phyloP scores from a whole-genome alignment of 2,113 vertebrate genomes.

The Symphodus melops region DNA sequence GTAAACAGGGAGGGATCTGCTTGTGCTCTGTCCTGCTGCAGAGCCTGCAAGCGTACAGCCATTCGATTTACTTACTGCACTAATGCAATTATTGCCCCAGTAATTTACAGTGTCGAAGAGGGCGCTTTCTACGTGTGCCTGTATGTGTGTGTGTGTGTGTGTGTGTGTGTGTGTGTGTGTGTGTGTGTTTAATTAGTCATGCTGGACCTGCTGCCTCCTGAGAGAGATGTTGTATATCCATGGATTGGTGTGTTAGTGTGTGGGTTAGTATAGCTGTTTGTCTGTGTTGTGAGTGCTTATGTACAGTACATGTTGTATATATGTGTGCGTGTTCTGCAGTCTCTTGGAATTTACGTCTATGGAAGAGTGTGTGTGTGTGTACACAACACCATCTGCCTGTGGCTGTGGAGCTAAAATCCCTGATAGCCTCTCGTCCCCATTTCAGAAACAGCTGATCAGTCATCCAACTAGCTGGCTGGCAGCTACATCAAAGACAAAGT shows the following conservation, averaged over 20 bases:
- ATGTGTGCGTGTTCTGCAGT: slow-evolving; percentile 32
- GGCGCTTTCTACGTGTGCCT: slow-evolving; percentile 15
- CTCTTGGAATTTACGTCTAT: slow-evolving; percentile 38
- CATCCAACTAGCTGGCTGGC: slow-evolving; percentile 71
- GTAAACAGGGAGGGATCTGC: slow-evolving; percentile 41
- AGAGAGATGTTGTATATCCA: slow-evolving; percentile 48
- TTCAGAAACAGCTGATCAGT: slow-evolving; percentile 79
- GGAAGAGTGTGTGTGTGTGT: slow-evolving; percentile 7
- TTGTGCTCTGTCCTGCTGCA: slow-evolving; percentile 31
- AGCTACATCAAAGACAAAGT: slow-evolving; percentile 73
- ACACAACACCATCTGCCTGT: slow-evolving; percentile 78
- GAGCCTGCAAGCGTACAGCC: slow-evolving; percentile 55
- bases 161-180: slow-evolving; percentile 8
- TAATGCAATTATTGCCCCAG: slow-evolving; percentile 77
- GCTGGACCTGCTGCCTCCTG: slow-evolving; percentile 47
- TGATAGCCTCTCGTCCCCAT: slow-evolving; percentile 67
- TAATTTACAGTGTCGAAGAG: slow-evolving; percentile 72
- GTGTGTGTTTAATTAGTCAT: slow-evolving; percentile 52
- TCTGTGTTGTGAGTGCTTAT: slow-evolving; percentile 28
- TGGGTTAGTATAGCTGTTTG: slow-evolving; percentile 7
- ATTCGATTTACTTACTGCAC: slow-evolving; percentile 77
- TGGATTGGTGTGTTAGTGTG: slow-evolving; percentile 20
- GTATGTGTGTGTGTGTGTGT: slow-evolving; percentile 24
- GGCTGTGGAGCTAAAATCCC: slow-evolving; percentile 69
- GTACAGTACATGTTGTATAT: slow-evolving; percentile 17